A percentile compares a stretch with the other conserved stretches of the same genome.
Evolutionary conservation across 2,888 invertebrate species (phyloP).

Genomic region (Cremastinae sp.): DNA sequence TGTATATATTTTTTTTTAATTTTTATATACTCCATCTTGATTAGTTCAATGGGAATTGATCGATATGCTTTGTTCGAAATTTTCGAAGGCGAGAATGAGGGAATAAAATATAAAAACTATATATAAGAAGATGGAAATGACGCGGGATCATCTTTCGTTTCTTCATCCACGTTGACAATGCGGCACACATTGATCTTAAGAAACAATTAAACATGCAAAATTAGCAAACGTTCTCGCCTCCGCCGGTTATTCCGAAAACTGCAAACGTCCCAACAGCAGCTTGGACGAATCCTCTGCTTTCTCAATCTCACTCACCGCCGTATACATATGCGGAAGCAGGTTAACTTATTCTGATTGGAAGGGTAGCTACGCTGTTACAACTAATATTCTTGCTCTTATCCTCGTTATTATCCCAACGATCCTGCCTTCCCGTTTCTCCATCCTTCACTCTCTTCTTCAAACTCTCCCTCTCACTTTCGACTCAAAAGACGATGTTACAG

Average conservation of each 20-base stretch:
- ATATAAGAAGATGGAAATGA: no score
- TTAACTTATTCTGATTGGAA: slow-evolving; percentile 67
- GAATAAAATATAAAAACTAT: no score
- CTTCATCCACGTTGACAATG: no score
- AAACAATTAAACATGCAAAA: slow-evolving; percentile 77
- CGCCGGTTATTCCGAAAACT: slow-evolving; percentile 53
- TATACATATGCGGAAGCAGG: slow-evolving; percentile 49
- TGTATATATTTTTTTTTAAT: no score
- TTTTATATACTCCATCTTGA: no score
- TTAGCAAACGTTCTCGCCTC: slow-evolving; percentile 59
- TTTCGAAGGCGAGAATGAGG: no score
- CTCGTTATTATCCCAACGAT: slow-evolving; percentile 74
- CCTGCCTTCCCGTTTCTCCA: slow-evolving; percentile 63
- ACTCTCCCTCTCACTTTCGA: slow-evolving; percentile 18
- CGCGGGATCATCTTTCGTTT: no score
- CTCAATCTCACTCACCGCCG: slow-evolving; percentile 29
- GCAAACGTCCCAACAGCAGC: slow-evolving; percentile 50
- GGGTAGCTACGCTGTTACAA: slow-evolving; percentile 70
- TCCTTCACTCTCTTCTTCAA: slow-evolving; percentile 61
- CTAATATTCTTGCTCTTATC: slow-evolving; percentile 79
- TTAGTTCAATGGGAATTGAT: no score
- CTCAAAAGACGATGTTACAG: slow-evolving; percentile 12
- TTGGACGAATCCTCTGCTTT: slow-evolving; percentile 31
- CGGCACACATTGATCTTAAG: no score
- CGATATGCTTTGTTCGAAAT: no score